Conservation (phyloP, 2,797 vertebrate genomes). For the Cossypha niveicapilla region DNA sequence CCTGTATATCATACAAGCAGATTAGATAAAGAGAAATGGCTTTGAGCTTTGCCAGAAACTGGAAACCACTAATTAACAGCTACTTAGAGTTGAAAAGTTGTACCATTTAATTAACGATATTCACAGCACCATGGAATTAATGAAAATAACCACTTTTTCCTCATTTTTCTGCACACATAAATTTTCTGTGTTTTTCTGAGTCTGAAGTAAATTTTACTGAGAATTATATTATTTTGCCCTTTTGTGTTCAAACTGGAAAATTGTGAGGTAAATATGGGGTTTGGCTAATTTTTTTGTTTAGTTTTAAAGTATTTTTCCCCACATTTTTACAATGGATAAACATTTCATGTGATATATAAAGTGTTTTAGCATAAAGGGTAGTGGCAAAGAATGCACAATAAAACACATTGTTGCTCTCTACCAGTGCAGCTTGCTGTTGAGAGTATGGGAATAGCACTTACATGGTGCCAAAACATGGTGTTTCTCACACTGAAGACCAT, state of each 20-base stretch:
- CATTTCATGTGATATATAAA: neutral
- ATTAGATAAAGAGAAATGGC: neutral
- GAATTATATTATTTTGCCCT: neutral
- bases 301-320: neutral
- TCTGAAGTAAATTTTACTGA: neutral
- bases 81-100: neutral
- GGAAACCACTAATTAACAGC: neutral
- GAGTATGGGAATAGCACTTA: neutral
- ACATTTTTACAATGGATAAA: neutral
- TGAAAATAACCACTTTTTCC: neutral
- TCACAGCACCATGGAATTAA: neutral
- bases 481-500: neutral
- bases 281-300: neutral
- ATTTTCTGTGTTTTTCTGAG: neutral
- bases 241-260: neutral
- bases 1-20: neutral
- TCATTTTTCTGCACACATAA: neutral
- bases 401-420: neutral
- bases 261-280: neutral
- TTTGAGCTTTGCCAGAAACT: neutral
- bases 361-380: neutral
- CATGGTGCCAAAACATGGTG: neutral
- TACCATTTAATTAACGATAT: neutral
- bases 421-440: neutral
- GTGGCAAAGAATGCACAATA: neutral